phyloP scores from a whole-genome alignment of 2,888 invertebrate genomes.

The Villa cingulata region DNA sequence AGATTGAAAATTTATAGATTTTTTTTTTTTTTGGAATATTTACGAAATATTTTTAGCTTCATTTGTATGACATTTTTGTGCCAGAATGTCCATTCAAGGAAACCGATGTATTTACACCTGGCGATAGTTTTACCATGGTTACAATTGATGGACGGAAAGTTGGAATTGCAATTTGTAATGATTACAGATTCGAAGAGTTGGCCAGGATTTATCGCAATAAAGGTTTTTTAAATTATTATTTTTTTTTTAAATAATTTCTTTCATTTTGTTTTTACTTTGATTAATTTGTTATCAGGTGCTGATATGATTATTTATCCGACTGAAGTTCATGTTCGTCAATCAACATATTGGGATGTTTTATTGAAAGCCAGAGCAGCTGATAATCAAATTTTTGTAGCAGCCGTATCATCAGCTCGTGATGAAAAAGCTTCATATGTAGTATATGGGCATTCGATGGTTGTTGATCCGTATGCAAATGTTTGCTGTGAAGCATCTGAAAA shows the following conservation, averaged over 20 bases:
- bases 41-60: constrained; percentile 47
- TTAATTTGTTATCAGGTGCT: too few species aligned
- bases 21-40: too few species aligned
- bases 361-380: constrained; percentile 72
- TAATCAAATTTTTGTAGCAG: constrained; percentile 77
- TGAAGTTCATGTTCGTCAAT: constrained; percentile 25
- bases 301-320: constrained; percentile 4
- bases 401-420: constrained; percentile 74
- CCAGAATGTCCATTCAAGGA: constrained; percentile 59
- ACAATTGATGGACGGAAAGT: constrained; percentile 55
- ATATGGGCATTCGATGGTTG: constrained; percentile 76
- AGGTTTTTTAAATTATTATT: constrained; percentile 31
- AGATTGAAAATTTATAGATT: background rate
- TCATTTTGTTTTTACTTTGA: too few species aligned
- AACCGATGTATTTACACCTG: constrained; percentile 66
- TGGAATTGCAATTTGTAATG: constrained; percentile 93
- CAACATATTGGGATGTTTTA: constrained; percentile 82
- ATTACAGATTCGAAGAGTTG: constrained; percentile 81
- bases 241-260: too few species aligned
- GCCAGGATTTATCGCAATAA: constrained; percentile 54
- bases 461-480: constrained; percentile 68
- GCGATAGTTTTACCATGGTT: constrained; percentile 61
- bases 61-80: constrained; percentile 80
- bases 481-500: constrained; percentile 51
- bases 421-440: constrained; percentile 69